Evolutionary conservation across 2,888 invertebrate species (phyloP).

Genomic region (Drosophila affinis): DNA sequence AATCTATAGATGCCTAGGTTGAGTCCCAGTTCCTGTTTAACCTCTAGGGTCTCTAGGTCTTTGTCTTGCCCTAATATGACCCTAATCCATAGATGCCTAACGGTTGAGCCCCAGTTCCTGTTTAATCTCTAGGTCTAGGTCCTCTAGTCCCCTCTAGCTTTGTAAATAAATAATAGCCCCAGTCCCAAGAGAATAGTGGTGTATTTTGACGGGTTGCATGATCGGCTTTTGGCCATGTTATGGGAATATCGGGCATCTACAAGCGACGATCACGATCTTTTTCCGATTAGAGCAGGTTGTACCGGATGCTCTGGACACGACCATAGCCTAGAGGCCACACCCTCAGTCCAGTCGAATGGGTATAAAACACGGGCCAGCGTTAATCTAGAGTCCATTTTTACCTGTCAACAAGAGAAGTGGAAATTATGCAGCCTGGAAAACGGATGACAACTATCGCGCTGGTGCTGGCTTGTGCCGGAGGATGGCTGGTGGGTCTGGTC

Average conservation of each 20-base stretch:
- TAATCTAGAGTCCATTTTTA: constrained; percentile 11
- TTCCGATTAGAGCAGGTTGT: constrained; percentile 4
- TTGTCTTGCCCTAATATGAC: too few relatives aligned
- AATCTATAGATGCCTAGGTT: neutral
- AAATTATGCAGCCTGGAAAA: constrained; percentile 24
- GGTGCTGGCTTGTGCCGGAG: constrained; percentile 32
- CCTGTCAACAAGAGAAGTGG: constrained; percentile 1
- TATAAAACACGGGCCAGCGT: constrained; percentile 23
- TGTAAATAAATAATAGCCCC: constrained; percentile 31
- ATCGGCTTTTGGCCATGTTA: constrained; percentile 30
- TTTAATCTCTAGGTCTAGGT: neutral
- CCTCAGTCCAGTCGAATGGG: neutral
- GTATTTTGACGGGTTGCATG: constrained; percentile 32
- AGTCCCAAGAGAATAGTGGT: constrained; percentile 8
- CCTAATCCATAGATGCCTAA: neutral
- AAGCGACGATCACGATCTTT: constrained; percentile 10
- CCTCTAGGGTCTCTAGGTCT: neutral
- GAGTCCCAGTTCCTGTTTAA: neutral
- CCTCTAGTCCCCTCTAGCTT: constrained; percentile 1
- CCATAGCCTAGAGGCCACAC: neutral
- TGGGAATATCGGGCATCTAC: constrained; percentile 33
- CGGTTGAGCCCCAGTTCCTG: neutral
- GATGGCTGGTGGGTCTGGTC: constrained; percentile 20
- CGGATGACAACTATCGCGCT: constrained; percentile 24
- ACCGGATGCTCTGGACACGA: constrained; percentile 28